Evolutionary conservation across 2,888 invertebrate genomes (phyloP), one percentile per base, ranked within the genome.

Genomic region (Agonum fuliginosum): DNA sequence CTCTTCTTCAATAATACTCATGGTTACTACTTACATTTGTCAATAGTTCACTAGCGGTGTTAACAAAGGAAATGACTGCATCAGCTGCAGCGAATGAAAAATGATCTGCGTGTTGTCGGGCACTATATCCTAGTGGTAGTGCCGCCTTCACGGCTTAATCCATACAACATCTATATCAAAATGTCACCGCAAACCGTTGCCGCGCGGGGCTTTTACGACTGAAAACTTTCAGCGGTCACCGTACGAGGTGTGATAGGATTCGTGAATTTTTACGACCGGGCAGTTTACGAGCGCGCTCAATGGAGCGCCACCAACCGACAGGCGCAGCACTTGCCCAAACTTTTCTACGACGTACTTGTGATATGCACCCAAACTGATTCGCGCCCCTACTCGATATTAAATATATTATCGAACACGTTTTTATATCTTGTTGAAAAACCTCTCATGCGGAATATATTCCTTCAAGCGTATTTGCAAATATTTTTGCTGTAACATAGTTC

Each of bases 111-210:
- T 75, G 75, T 27, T 14, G 20, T 12, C 75, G 51, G 10, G 75
- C 75, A 67, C 48, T 75, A 51, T 75, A 51, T 75, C 70, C 46
- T n/a, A n/a, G n/a, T n/a, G n/a, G n/a, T n/a, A n/a, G n/a, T n/a
- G n/a, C n/a, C n/a, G 10, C 67, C 37, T 22, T 41, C 22, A 22
- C 37, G 5, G 41, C 67, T 37, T 67, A 58, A 58, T 73, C 58
- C 73, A 58, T 41, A 58, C 24, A 65, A 74, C 74, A 65, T 74
- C 74, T 83, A 83, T 81, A 83, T 83, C 83, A 83, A 83, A 83
- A 82, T 83, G 83, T 84, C 83, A 83, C 82, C 82, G 80, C 81
- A 82, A 82, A 82, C 81, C 81, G 81, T 80, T 81, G 80, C 67
- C 79, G 80, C 48, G 78, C 79, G 80, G n/a, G n/a, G 81, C 81